A percentile compares a stretch with the other conserved stretches of the same genome.
These are phyloP conservation scores for Scaptomyza tumidula DNA, from an alignment of 2,888 invertebrate genomes.

Conservation along the genomic window DNA sequence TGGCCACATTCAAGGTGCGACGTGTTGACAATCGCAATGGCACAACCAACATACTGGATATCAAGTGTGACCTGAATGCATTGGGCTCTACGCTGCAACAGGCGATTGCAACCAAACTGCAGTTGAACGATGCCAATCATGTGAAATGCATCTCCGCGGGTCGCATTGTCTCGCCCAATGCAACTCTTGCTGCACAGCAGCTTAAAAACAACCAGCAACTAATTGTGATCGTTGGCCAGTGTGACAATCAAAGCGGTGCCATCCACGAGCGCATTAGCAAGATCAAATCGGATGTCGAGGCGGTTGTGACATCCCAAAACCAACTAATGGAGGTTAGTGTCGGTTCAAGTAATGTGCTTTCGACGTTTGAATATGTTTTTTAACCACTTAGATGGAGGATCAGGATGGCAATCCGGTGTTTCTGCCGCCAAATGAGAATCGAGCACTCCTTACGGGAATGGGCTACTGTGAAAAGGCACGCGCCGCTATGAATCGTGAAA, in stretches of 20 bases:
- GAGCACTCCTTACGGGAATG: constrained; percentile 90
- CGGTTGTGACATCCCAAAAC: constrained; percentile 85
- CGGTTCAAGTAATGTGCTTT: too few species aligned
- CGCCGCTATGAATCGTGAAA: constrained; percentile 87
- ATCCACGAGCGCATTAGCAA: constrained; percentile 86
- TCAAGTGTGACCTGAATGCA: constrained; percentile 86
- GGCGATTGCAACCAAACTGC: constrained; percentile 85
- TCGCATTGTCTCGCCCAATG: constrained; percentile 86
- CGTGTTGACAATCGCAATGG: constrained; percentile 85
- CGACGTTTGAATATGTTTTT: neutral
- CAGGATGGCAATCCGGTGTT: constrained; percentile 90
- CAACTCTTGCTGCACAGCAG: constrained; percentile 86
- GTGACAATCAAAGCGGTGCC: constrained; percentile 85
- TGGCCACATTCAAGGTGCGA: constrained; percentile 90
- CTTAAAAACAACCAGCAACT: constrained; percentile 89
- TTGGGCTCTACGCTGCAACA: constrained; percentile 86
- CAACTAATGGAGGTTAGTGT: constrained; percentile 76
- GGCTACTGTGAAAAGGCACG: constrained; percentile 92
- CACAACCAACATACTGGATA: constrained; percentile 86
- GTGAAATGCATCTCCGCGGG: constrained; percentile 89
- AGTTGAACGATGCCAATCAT: constrained; percentile 83
- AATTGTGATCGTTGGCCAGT: constrained; percentile 86
- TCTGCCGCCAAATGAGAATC: constrained; percentile 89
- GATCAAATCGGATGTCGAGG: constrained; percentile 86
- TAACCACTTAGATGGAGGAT: constrained; percentile 87